Base-by-base conservation (phyloP, 2,113 vertebrate genomes). In the Oncorhynchus nerka region DNA sequence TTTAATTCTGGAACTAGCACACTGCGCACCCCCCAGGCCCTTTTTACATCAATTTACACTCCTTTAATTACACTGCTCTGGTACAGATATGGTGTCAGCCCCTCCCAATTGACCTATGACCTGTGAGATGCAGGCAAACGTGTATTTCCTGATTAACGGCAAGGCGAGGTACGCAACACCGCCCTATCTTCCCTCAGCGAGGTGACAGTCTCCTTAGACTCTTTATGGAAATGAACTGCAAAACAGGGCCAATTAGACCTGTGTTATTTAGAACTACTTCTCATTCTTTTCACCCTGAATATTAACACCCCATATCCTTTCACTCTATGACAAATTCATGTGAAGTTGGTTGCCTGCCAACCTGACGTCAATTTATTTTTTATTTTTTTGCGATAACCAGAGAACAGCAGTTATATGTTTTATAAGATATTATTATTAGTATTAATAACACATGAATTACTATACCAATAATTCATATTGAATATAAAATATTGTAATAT, bases 161-260 rank as follows among this genome's bases (percentile, higher is more conserved):
- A 84, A 80, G 73, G 83, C 81, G 83, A 83, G 84, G 76, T 86
- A 70, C 84, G 84, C 82, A 81, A 81, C 78, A 73, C 84, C 87
- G 80, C 84, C 88, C 85, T 80, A 84, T 89, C 88, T 88, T 87
- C 87, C 81, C 77, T 79, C 81, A 87, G 79, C 67, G 87, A 92
- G 87, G 86, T 92, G 89, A 91, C 91, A 91, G 84, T 91, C 86
- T 89, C 83, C 74, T 70, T 68, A 86, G 89, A 84, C 85, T 91
- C 88, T 93, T 93, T 92, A 93, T 93, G 91, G 90, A 93, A 94
- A 94, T 94, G 85, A 92, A 92, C 89, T 86, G 85, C 85, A 92
- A 92, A 94, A 93, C 88, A 91, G 51, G 79, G 88, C 92, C 92
- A 94, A 93, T 94, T 94, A 94, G 91, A 91, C 87, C 87, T 85